phyloP scores from a whole-genome alignment of 1,140 invertebrate species.

The Protaetia brevitarsis region DNA sequence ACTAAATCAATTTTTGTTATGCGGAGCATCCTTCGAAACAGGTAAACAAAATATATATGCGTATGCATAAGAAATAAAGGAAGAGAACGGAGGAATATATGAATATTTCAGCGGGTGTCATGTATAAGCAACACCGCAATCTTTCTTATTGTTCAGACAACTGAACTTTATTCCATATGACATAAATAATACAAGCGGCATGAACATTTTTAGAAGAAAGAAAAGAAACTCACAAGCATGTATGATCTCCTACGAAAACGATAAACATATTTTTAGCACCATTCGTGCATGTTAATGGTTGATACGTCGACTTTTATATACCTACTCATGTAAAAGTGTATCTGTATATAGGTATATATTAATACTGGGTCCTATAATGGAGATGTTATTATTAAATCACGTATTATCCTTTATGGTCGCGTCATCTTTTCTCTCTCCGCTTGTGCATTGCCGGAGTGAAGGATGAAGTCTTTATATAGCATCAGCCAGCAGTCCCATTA shows the following conservation, averaged over 20 bases:
- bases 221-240: not conserved
- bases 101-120: constrained; percentile 21
- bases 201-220: constrained; percentile 4
- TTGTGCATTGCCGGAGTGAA: not conserved
- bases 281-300: constrained; percentile 19
- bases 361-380: constrained; percentile 1
- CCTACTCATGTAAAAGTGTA: no score
- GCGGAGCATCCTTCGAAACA: not conserved
- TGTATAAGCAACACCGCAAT: constrained; percentile 15
- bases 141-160: constrained; percentile 20
- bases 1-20: no score
- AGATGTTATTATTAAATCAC: constrained; percentile 21
- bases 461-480: constrained; percentile 10
- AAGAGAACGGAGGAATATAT: not conserved
- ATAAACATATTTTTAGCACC: constrained; percentile 24
- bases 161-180: constrained; percentile 19
- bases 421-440: constrained; percentile 3
- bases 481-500: not conserved
- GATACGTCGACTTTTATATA: constrained; percentile 1
- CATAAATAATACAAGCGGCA: constrained; percentile 21
- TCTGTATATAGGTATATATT: no score
- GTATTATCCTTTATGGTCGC: constrained; percentile 19
- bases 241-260: constrained; percentile 17
- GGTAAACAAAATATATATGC: not conserved
- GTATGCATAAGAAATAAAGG: not conserved